Evolutionary conservation across 1,140 invertebrate genomes (phyloP).

Genomic region (Drosophila pachea): DNA sequence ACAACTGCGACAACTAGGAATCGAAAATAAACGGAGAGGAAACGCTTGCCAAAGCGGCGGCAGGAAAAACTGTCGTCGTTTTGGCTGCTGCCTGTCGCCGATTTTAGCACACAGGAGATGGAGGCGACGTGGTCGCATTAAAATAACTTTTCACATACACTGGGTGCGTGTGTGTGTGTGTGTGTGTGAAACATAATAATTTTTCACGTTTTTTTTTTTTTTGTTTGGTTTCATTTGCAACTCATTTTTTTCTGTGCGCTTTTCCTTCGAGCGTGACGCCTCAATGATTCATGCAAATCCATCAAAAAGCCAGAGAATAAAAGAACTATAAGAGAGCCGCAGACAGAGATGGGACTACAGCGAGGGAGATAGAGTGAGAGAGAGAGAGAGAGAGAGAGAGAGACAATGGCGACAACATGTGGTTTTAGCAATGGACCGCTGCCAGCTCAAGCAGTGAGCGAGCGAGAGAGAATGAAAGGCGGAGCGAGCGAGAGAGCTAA

Average conservation of each 20-base stretch:
- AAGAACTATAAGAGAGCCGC: conserved; percentile 1
- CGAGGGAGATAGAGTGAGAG: neutral
- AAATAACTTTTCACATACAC: conserved; percentile 65
- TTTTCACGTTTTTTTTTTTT: conserved; percentile 13
- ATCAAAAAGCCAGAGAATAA: conserved; percentile 51
- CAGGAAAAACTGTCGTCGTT: conserved; percentile 69
- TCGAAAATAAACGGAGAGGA: conserved; percentile 43
- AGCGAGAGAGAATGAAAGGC: neutral
- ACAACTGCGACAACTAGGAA: conserved; percentile 52
- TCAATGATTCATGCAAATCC: conserved; percentile 78
- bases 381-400: neutral
- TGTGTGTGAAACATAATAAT: conserved; percentile 65
- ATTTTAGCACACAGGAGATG: conserved; percentile 54
- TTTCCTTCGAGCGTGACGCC: conserved; percentile 72
- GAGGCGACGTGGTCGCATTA: conserved; percentile 48
- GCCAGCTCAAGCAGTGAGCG: neutral
- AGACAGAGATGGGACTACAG: neutral
- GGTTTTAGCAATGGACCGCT: conserved; percentile 51
- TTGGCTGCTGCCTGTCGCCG: conserved; percentile 60
- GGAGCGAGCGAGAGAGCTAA: too few species aligned
- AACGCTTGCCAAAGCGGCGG: conserved; percentile 65
- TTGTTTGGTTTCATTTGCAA: conserved; percentile 26
- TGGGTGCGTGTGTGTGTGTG: neutral
- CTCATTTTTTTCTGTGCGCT: conserved; percentile 67
- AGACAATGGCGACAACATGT: conserved; percentile 52